Conservation (phyloP, 2,113 vertebrate genomes). For the Sturnira hondurensis region DNA sequence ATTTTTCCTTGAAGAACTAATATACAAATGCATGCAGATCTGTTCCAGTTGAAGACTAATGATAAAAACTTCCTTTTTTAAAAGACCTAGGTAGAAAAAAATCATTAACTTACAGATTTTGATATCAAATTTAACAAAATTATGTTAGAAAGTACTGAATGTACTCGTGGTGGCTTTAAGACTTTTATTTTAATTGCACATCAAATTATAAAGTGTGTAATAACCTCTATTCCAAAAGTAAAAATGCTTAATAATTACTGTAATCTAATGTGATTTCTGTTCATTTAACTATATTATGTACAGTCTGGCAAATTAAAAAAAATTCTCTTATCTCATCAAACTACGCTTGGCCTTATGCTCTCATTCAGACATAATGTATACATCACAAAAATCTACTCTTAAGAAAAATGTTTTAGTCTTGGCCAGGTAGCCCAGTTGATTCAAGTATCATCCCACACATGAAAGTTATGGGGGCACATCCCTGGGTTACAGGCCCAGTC, state of each 20-base stretch:
- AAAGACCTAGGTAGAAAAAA: background rate
- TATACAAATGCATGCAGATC: background rate
- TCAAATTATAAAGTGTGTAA: background rate
- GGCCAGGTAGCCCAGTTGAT: too few relatives aligned
- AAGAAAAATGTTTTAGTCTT: background rate
- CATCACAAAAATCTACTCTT: background rate
- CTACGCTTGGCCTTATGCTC: background rate
- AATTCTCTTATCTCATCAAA: conserved; percentile 33
- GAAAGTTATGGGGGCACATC: too few relatives aligned
- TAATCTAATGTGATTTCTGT: background rate
- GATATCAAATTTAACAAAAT: conserved; percentile 35
- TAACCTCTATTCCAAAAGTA: conserved; percentile 15
- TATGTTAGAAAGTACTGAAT: background rate
- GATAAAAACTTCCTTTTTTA: background rate
- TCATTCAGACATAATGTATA: conserved; percentile 30
- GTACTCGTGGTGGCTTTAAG: background rate
- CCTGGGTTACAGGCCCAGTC: too few relatives aligned
- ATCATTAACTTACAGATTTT: background rate
- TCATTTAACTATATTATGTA: conserved; percentile 24
- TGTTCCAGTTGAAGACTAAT: conserved; percentile 23
- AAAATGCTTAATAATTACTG: background rate
- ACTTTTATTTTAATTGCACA: conserved; percentile 17
- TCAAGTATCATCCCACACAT: too few relatives aligned
- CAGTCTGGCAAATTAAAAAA: background rate
- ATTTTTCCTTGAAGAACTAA: conserved; percentile 45